phyloP scores from a whole-genome alignment of 2,888 invertebrate species.

The Halocaridina rubra region DNA sequence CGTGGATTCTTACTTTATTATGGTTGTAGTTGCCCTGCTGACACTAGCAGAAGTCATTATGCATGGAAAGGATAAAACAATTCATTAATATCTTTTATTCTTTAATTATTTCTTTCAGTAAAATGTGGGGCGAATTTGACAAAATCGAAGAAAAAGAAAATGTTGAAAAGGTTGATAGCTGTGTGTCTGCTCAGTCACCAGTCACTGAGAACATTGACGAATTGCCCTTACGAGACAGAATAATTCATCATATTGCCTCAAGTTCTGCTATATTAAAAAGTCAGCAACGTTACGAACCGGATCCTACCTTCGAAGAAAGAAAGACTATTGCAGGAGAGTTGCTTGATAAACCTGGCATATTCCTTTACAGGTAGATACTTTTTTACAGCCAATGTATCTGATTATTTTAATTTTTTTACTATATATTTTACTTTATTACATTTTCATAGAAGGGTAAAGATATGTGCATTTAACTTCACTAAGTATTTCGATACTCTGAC shows the following conservation, averaged over 20 bases:
- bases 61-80: too few species aligned
- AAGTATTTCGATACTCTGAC: too few species aligned
- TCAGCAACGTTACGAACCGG: conserved; percentile 83
- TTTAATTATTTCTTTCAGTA: neutral
- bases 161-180: neutral
- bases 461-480: too few species aligned
- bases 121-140: conserved; percentile 46
- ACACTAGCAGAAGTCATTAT: too few species aligned
- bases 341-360: conserved; percentile 77
- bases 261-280: conserved; percentile 81
- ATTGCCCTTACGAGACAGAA: conserved; percentile 22
- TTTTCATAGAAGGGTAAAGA: too few species aligned
- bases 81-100: too few species aligned
- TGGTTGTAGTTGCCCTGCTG: too few species aligned
- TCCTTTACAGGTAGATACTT: conserved; percentile 71
- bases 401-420: too few species aligned
- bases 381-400: too few species aligned
- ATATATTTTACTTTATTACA: too few species aligned
- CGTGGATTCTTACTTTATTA: too few species aligned
- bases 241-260: conserved; percentile 72
- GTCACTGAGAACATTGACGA: neutral
- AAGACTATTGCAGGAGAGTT: conserved; percentile 76
- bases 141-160: neutral
- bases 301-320: conserved; percentile 79
- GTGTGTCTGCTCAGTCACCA: neutral